A percentile compares a stretch with the other conserved stretches of the same genome.
Evolutionary conservation across 2,888 invertebrate genomes (phyloP).

Genomic region (Cataglyphis altisquamis): DNA sequence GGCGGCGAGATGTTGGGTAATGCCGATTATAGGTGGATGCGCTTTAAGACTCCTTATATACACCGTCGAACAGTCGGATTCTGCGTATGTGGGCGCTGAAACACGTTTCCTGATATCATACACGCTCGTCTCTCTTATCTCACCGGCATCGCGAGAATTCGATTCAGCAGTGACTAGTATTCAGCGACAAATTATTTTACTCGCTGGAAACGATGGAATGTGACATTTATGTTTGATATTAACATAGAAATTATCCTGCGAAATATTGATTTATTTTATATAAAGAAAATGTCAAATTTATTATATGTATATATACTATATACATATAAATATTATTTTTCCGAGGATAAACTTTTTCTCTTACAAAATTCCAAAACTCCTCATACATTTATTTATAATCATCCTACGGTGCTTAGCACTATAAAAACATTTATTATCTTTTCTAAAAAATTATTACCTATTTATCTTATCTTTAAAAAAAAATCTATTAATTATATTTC

Average conservation of each 20-base stretch:
- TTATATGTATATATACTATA: not conserved
- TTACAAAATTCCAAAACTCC: not conserved
- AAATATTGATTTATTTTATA: not conserved
- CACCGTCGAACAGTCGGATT: slow-evolving; percentile 54
- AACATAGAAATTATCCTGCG: not conserved
- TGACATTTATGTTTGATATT: not conserved
- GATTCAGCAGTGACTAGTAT: not conserved
- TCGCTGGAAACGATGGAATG: not conserved
- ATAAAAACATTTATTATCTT: not conserved
- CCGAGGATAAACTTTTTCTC: not conserved
- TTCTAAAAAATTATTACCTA: not conserved
- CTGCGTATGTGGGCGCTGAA: slow-evolving; percentile 54
- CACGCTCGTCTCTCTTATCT: slow-evolving; percentile 21
- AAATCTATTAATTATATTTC: not conserved
- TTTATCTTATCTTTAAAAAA: not conserved
- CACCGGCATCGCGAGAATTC: not conserved
- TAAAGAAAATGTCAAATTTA: not conserved
- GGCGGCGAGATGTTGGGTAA: slow-evolving; percentile 60
- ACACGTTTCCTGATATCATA: slow-evolving; percentile 54
- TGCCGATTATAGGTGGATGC: slow-evolving; percentile 67
- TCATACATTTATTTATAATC: not conserved
- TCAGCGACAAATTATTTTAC: not conserved
- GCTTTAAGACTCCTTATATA: slow-evolving; percentile 60
- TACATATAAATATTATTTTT: not conserved
- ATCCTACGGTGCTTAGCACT: not conserved